Evolutionary conservation across 2,888 invertebrate species (phyloP).

Genomic region (Eustalomyia histrio): DNA sequence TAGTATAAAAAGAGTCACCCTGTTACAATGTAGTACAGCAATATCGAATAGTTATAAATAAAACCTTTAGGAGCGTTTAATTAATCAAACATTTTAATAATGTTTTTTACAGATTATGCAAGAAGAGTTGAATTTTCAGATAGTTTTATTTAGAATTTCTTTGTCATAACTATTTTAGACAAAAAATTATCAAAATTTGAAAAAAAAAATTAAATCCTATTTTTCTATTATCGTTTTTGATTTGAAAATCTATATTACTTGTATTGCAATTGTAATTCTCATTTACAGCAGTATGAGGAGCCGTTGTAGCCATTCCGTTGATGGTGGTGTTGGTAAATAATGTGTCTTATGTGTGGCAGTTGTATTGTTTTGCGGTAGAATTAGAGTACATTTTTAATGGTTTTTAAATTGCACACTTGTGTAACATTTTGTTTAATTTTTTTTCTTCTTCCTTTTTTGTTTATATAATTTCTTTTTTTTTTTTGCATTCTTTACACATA

Average conservation of each 20-base stretch:
- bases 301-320: neutral
- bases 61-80: too few species aligned
- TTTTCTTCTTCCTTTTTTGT: conserved; percentile 22
- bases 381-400: conserved; percentile 62
- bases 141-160: too few species aligned
- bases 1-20: too few species aligned
- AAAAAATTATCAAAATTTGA: too few species aligned
- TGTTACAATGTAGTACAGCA: too few species aligned
- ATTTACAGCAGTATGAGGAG: neutral
- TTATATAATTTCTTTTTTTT: conserved; percentile 13
- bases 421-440: conserved; percentile 49
- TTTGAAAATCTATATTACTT: neutral
- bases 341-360: conserved; percentile 2
- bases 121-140: too few species aligned
- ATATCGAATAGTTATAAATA: too few species aligned
- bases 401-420: conserved; percentile 64
- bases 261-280: neutral
- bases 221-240: too few species aligned
- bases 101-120: too few species aligned
- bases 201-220: too few species aligned
- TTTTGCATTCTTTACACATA: neutral
- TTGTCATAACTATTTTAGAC: too few species aligned
- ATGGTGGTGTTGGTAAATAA: neutral
- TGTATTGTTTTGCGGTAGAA: conserved; percentile 52
- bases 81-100: too few species aligned